Conservation (phyloP, 2,888 invertebrate species). For the Thecophora atra region DNA sequence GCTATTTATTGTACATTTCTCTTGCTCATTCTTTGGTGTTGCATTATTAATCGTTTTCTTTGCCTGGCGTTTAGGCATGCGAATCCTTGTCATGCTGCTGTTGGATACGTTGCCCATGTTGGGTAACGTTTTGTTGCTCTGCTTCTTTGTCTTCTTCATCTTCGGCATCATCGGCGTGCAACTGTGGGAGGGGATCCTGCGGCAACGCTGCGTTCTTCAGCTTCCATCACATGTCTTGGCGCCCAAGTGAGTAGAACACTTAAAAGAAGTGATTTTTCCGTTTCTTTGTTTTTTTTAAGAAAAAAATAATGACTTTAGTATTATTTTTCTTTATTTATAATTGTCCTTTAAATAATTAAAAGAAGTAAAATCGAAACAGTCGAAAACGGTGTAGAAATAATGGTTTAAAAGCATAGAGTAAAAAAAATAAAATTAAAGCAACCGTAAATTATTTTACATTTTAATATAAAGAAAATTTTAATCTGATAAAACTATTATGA, state of each 20-base stretch:
- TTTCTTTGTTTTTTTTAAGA: neutral
- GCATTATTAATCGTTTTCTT: too few species aligned
- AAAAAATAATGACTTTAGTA: neutral
- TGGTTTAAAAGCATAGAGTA: too few species aligned
- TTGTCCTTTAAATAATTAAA: too few species aligned
- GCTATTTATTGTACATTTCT: too few species aligned
- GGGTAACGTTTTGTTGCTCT: constrained; percentile 96
- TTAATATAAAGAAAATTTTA: too few species aligned
- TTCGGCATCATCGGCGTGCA: constrained; percentile 99
- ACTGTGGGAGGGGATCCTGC: constrained; percentile 96
- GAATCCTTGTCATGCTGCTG: constrained; percentile 97
- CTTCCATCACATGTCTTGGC: constrained; percentile 75
- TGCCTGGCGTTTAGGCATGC: constrained; percentile 79
- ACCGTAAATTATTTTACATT: too few species aligned
- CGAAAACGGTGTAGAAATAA: too few species aligned
- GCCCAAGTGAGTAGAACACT: constrained; percentile 76
- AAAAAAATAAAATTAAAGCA: too few species aligned
- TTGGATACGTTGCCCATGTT: constrained; percentile 99
- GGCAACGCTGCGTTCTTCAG: constrained; percentile 90
- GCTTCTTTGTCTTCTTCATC: constrained; percentile 99
- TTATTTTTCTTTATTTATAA: neutral
- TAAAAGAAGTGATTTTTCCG: too few species aligned
- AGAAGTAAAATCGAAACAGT: too few species aligned
- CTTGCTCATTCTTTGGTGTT: too few species aligned
- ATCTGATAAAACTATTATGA: too few species aligned